Percentiles rank a stretch among this genome's conserved stretches.
Conservation (phyloP, 2,888 invertebrate genomes). For the Drosophila yooni region DNA sequence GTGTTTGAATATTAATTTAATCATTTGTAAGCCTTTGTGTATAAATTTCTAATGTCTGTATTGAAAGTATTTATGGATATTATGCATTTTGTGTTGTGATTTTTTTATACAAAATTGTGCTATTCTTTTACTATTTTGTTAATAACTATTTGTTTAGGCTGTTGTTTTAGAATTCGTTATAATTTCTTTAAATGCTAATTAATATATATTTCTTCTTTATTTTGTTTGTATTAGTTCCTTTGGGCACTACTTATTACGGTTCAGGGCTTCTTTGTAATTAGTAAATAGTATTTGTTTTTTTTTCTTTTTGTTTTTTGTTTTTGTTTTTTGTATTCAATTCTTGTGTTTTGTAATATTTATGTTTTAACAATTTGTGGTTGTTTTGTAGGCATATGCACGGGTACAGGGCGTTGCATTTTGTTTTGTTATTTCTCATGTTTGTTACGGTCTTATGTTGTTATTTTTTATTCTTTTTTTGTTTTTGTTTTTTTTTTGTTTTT, state of each 20-base stretch:
- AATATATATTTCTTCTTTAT: conserved; percentile 47
- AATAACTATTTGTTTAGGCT: conserved; percentile 68
- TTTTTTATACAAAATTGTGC: conserved; percentile 68
- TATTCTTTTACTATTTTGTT: conserved; percentile 65
- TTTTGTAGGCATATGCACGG: conserved; percentile 77
- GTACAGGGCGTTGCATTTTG: conserved; percentile 77
- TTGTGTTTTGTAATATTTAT: conserved; percentile 46
- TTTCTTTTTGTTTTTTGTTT: background rate
- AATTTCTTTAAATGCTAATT: conserved; percentile 72
- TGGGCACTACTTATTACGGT: conserved; percentile 79
- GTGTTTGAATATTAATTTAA: conserved; percentile 4
- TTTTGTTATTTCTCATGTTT: conserved; percentile 20
- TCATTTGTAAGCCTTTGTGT: conserved; percentile 25
- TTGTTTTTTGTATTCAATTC: conserved; percentile 33
- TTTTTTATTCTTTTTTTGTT: conserved; percentile 50
- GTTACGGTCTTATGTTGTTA: conserved; percentile 24
- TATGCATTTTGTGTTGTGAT: conserved; percentile 24
- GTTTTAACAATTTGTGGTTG: conserved; percentile 58
- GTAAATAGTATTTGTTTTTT: conserved; percentile 69
- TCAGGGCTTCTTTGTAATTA: conserved; percentile 70
- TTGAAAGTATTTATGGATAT: conserved; percentile 35
- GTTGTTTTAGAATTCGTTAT: conserved; percentile 70
- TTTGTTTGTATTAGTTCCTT: conserved; percentile 52
- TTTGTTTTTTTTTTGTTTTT: conserved; percentile 40
- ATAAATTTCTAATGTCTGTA: conserved; percentile 29